phyloP scores from a whole-genome alignment of 2,797 vertebrate species.

The Pseudochaenichthys georgianus region DNA sequence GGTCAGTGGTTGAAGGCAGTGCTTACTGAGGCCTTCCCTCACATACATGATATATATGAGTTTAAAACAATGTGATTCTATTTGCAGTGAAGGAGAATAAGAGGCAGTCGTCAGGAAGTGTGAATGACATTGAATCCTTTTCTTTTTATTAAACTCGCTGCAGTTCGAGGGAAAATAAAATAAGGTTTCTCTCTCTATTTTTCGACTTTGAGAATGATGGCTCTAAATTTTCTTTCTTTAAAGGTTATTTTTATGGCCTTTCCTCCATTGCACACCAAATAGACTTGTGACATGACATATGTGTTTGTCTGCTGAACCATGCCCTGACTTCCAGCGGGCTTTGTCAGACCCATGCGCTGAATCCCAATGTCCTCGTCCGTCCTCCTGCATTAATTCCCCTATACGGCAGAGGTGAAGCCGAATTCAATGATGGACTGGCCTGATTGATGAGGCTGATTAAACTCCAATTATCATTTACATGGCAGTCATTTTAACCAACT shows the following conservation, averaged over 20 bases:
- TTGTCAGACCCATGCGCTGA: constrained; percentile 52
- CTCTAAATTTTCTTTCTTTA: constrained; percentile 50
- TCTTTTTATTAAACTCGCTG: neutral
- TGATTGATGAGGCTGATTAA: constrained; percentile 76
- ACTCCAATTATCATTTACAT: constrained; percentile 73
- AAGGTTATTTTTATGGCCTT: constrained; percentile 62
- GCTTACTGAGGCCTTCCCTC: neutral
- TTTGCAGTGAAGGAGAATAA: neutral
- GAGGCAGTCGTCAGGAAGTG: neutral
- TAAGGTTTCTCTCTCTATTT: neutral
- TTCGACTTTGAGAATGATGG: constrained; percentile 35
- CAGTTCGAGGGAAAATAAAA: neutral
- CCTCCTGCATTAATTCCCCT: constrained; percentile 45
- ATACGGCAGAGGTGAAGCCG: constrained; percentile 17
- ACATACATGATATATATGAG: neutral
- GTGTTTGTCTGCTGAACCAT: constrained; percentile 72
- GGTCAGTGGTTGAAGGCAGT: no score
- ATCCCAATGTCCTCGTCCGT: constrained; percentile 61
- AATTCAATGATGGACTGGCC: constrained; percentile 62
- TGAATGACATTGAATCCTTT: neutral
- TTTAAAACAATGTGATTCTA: neutral
- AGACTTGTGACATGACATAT: constrained; percentile 74
- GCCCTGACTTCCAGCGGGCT: constrained; percentile 54
- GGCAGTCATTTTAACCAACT: constrained; percentile 59
- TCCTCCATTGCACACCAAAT: constrained; percentile 65